Percentiles rank a stretch among this genome's conserved stretches.
Conservation (phyloP, 2,113 vertebrate genomes). For the Pelodiscus sinensis region DNA sequence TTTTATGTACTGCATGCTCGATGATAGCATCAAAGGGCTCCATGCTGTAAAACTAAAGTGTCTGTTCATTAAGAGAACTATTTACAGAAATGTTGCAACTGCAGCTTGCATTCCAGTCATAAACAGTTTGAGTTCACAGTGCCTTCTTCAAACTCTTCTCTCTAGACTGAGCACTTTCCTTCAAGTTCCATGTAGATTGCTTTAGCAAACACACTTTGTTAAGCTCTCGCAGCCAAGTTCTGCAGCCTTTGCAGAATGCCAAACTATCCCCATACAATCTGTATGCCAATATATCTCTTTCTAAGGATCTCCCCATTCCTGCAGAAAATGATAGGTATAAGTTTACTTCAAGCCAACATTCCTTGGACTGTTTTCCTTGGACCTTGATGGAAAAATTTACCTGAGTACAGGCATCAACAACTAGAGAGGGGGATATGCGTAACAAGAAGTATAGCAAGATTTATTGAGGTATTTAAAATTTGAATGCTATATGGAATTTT, state of each 20-base stretch:
- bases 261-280: fast-evolving
- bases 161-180: no score
- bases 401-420: fast-evolving
- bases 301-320: neutral
- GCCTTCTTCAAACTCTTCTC: no score
- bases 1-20: no score
- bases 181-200: no score
- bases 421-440: neutral
- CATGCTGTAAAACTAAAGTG: no score
- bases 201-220: no score
- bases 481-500: neutral
- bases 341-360: neutral
- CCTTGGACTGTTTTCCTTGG: neutral
- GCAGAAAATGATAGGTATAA: neutral
- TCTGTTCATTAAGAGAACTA: no score
- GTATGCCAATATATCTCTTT: neutral
- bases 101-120: no score
- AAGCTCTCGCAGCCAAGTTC: neutral
- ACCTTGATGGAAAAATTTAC: neutral
- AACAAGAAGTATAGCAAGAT: neutral
- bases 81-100: no score
- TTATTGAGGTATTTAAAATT: neutral
- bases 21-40: no score
- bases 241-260: fast-evolving
- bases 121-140: no score